A percentile compares a stretch with the other conserved stretches of the same genome.
phyloP scores from a whole-genome alignment of 64 coral and sea anemone genomes.

The Montipora capricornis region DNA sequence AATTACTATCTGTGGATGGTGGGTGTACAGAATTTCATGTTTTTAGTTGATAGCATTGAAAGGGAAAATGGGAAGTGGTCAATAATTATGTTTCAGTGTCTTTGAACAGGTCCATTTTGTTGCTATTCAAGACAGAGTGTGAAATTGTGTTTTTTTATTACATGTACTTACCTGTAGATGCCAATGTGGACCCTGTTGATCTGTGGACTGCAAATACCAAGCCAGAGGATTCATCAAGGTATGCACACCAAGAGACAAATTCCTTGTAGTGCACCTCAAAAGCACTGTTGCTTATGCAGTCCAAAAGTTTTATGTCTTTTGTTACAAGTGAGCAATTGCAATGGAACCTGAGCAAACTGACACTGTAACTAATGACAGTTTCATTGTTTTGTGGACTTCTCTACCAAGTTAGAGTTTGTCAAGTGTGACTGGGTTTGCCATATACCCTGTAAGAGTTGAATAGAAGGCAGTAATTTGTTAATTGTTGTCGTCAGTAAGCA shows the following conservation, averaged over 20 bases:
- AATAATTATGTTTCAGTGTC: not conserved
- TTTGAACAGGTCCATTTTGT: not conserved
- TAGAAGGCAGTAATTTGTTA: too few species aligned
- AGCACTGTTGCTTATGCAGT: too few species aligned
- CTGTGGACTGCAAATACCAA: conserved; percentile 82
- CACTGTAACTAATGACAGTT: too few species aligned
- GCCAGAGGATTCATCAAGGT: conserved; percentile 90
- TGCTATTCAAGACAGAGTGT: not conserved
- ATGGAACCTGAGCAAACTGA: too few species aligned
- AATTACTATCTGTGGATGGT: conserved; percentile 79
- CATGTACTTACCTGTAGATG: conserved; percentile 26
- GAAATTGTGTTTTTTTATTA: conserved; percentile 8
- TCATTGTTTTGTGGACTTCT: too few species aligned
- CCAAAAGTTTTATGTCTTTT: too few species aligned
- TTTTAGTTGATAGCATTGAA: not conserved
- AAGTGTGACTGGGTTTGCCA: too few species aligned
- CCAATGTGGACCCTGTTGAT: conserved; percentile 72
- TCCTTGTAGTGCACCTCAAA: too few species aligned
- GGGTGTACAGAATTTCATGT: not conserved
- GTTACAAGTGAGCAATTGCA: too few species aligned
- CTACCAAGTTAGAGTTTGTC: too few species aligned
- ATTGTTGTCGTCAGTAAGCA: too few species aligned
- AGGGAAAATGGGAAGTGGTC: not conserved
- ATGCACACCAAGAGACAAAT: not conserved
- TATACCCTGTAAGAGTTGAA: too few species aligned